Evolutionary conservation across 2,888 invertebrate genomes (phyloP), one percentile per base, ranked within the genome.

Genomic region (Clostera curtula): DNA sequence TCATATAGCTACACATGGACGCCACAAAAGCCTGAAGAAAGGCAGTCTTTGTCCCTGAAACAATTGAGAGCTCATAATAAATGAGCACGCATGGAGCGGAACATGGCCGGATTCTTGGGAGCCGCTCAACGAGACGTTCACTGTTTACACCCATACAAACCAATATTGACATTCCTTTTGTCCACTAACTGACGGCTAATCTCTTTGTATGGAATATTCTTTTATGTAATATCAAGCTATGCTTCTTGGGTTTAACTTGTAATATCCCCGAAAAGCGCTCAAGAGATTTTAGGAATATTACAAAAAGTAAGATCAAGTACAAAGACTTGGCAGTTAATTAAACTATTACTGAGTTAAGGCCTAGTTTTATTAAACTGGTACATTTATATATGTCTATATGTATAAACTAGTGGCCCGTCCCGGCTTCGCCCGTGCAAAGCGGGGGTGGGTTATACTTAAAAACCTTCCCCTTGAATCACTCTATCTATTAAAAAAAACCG

Each of bases 141-240:
- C 51, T 75, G 70, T 74, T 73, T 70, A 69, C 71, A 57, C 57
- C 56, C 61, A 68, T 66, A 67, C 67, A 71, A 67, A 70, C 72
- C 69, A 74, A 75, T 76, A 76, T 79, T 79, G 79, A 74, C 77
- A 74, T 67, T 71, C 58, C 60, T 67, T 66, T 79, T 77, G 74
- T 74, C 66, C 63, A 58, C 61, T 62, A 61, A 62, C 65, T 64
- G 69, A 66, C 70, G 63, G 69, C 67, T 73, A 68, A 74, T 75
- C 71, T 69, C 68, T 69, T 70, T 72, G 68, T 67, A 53, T 49
- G 55, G 56, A 46, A 56, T 66, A 57, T 60, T 67, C 68, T 69
- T 65, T 71, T 71, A 64, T 70, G 44, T 49, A 47, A 50, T 52
- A 48, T 53, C 36, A 40, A 36, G 37, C 38, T 44, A 32, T 43